phyloP scores from a whole-genome alignment of 2,113 vertebrate species.

The Festucalex cinctus region DNA sequence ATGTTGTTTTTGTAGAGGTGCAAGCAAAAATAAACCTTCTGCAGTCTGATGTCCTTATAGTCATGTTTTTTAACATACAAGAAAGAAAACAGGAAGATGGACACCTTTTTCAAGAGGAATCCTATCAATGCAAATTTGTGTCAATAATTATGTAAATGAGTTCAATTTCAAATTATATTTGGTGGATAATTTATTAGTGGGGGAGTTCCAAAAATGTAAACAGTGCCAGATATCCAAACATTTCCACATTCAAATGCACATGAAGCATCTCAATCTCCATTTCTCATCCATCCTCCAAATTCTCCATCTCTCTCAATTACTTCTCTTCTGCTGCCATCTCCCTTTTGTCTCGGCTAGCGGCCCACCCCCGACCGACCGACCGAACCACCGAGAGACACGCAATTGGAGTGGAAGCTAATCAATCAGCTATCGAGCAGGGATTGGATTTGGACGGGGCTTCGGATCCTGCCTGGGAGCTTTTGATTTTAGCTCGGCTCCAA shows the following conservation, averaged over 20 bases:
- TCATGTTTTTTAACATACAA: too few relatives aligned
- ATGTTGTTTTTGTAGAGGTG: too few relatives aligned
- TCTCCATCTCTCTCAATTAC: slow-evolving; percentile 47
- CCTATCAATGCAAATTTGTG: too few relatives aligned
- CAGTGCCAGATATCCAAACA: too few relatives aligned
- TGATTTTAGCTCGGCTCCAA: slow-evolving; percentile 66
- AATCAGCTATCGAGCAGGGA: slow-evolving; percentile 69
- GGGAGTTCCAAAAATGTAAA: too few relatives aligned
- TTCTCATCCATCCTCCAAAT: slow-evolving; percentile 20
- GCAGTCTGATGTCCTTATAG: too few relatives aligned
- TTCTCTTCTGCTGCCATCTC: slow-evolving; percentile 27
- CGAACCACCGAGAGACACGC: slow-evolving; percentile 57
- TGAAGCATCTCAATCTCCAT: slow-evolving; percentile 14
- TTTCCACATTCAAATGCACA: slow-evolving; percentile 10
- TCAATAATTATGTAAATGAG: too few relatives aligned
- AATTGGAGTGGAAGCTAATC: slow-evolving; percentile 72
- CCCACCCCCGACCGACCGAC: slow-evolving; percentile 22
- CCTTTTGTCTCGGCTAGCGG: slow-evolving; percentile 10
- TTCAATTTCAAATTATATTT: too few relatives aligned
- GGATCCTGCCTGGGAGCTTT: slow-evolving; percentile 24
- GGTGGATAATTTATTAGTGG: too few relatives aligned
- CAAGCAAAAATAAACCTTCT: too few relatives aligned
- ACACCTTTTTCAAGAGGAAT: too few relatives aligned
- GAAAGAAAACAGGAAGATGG: too few relatives aligned
- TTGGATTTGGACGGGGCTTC: slow-evolving; percentile 64